Evolutionary conservation across 2,797 vertebrate species (phyloP).

Genomic region (Poecile montanus): DNA sequence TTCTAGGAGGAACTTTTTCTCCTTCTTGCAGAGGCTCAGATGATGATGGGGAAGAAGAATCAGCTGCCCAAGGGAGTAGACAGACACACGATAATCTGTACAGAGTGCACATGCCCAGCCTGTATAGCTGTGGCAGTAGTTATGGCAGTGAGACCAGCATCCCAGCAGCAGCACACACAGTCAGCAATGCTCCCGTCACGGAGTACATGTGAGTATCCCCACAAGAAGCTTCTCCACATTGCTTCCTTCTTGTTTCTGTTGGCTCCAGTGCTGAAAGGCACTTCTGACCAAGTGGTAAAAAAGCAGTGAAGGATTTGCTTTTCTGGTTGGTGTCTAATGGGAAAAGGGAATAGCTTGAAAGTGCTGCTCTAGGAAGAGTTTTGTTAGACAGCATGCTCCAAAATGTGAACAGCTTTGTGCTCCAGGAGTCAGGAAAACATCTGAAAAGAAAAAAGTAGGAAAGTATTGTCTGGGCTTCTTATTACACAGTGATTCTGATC

Average conservation of each 20-base stretch:
- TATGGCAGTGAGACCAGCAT: slow-evolving; percentile 99
- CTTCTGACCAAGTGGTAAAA: neutral
- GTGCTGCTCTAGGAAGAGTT: neutral
- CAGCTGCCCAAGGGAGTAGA: slow-evolving; percentile 85
- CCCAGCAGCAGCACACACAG: slow-evolving; percentile 94
- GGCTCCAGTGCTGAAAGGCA: neutral
- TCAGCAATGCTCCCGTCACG: slow-evolving; percentile 97
- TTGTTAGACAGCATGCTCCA: neutral
- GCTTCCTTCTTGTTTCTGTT: neutral
- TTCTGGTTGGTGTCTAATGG: neutral
- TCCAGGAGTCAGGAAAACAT: neutral
- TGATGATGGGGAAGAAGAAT: slow-evolving; percentile 92
- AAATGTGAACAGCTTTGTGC: neutral
- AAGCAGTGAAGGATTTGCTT: neutral
- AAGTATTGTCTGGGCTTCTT: neutral
- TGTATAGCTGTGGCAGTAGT: slow-evolving; percentile 99
- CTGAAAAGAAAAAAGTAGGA: neutral
- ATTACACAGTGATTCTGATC: neutral
- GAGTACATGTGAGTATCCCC: slow-evolving; percentile 94
- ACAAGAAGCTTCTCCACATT: neutral
- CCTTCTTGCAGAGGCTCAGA: slow-evolving; percentile 80
- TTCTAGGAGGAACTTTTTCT: slow-evolving; percentile 60
- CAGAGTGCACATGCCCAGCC: slow-evolving; percentile 97
- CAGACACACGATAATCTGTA: slow-evolving; percentile 96
- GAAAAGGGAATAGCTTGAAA: neutral